Conservation (phyloP, 2,113 vertebrate species). For the Mystacornis crossleyi region DNA sequence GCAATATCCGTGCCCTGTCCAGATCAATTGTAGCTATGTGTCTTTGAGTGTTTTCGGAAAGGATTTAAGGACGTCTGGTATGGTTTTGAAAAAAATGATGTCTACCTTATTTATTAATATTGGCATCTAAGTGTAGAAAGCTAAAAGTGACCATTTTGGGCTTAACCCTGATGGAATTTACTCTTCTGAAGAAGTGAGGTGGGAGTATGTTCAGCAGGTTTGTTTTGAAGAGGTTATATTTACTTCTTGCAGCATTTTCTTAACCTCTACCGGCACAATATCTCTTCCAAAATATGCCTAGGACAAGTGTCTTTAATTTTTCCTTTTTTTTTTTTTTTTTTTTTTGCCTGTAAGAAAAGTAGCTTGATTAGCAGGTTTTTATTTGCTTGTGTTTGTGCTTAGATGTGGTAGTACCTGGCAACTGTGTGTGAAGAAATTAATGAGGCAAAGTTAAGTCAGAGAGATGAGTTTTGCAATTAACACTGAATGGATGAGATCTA, state of each 20-base stretch:
- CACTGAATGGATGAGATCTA: conserved; percentile 36
- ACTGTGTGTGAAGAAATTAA: conserved; percentile 54
- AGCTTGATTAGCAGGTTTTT: background rate
- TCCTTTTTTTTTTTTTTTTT: background rate
- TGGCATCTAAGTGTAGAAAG: background rate
- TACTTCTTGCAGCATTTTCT: background rate
- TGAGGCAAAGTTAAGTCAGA: conserved; percentile 66
- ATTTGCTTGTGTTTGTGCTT: conserved; percentile 10
- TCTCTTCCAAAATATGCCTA: background rate
- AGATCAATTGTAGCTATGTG: background rate
- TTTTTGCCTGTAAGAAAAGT: background rate
- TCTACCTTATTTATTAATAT: background rate
- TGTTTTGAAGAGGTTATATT: background rate
- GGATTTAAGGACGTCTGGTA: background rate
- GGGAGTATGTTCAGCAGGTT: background rate
- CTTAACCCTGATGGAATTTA: background rate
- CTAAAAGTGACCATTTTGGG: fast-evolving
- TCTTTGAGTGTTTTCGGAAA: background rate
- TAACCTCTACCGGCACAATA: background rate
- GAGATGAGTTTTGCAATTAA: conserved; percentile 63
- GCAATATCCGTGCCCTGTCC: background rate
- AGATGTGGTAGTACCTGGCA: conserved; percentile 45
- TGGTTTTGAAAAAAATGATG: background rate
- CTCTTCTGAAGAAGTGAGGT: background rate
- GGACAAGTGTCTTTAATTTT: background rate